Evolutionary conservation across 2,888 invertebrate species (phyloP).

Genomic region (Colostygia pectinataria): DNA sequence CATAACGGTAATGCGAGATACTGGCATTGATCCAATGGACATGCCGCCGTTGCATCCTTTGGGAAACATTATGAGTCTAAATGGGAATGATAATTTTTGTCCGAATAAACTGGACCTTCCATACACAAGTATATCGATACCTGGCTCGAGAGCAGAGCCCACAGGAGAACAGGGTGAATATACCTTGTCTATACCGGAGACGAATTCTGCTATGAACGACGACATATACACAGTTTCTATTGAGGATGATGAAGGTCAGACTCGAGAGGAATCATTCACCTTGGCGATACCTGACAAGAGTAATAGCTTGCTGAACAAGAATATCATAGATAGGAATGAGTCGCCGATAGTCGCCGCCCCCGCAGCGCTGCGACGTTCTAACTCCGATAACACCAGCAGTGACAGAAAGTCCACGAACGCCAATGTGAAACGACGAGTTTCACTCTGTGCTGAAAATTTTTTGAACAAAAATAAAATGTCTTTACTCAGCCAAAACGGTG

Average conservation of each 20-base stretch:
- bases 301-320: slow-evolving; percentile 70
- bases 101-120: slow-evolving; percentile 64
- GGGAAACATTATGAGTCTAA: slow-evolving; percentile 55
- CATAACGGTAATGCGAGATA: slow-evolving; percentile 84
- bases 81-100: slow-evolving; percentile 63
- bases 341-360: slow-evolving; percentile 65
- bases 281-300: slow-evolving; percentile 76
- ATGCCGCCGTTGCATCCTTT: slow-evolving; percentile 75
- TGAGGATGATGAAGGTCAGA: slow-evolving; percentile 72
- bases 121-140: slow-evolving; percentile 66
- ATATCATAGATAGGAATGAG: slow-evolving; percentile 63
- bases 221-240: slow-evolving; percentile 80
- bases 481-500: slow-evolving; percentile 43
- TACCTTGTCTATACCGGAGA: slow-evolving; percentile 77
- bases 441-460: slow-evolving; percentile 68
- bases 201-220: slow-evolving; percentile 78
- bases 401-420: slow-evolving; percentile 64
- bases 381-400: slow-evolving; percentile 74
- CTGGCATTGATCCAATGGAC: slow-evolving; percentile 59
- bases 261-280: slow-evolving; percentile 69
- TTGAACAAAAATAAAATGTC: slow-evolving; percentile 50
- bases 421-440: slow-evolving; percentile 71
- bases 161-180: slow-evolving; percentile 78
- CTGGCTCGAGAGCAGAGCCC: slow-evolving; percentile 76
- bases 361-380: slow-evolving; percentile 74